phyloP scores from a whole-genome alignment of 2,113 vertebrate genomes.

The Oncorhynchus kisutch region DNA sequence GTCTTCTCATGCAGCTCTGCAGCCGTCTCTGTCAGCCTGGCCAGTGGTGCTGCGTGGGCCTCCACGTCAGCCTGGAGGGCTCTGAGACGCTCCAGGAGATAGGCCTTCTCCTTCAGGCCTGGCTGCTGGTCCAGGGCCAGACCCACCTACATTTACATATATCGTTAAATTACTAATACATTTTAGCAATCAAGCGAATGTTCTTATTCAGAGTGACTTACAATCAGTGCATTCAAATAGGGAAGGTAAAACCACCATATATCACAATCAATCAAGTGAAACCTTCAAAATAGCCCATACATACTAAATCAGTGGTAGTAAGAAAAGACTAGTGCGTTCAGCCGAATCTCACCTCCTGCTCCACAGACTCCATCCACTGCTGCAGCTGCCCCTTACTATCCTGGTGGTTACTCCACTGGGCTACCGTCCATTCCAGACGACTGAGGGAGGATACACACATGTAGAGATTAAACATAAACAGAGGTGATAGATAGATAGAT shows the following conservation, averaged over 20 bases:
- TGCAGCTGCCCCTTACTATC: slow-evolving; percentile 86
- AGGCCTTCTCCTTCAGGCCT: slow-evolving; percentile 89
- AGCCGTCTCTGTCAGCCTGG: slow-evolving; percentile 76
- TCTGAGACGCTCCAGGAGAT: slow-evolving; percentile 84
- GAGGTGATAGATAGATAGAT: too few species aligned
- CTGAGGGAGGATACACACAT: slow-evolving; percentile 57
- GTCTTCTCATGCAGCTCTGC: slow-evolving; percentile 87
- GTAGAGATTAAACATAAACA: too few species aligned
- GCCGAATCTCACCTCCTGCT: slow-evolving; percentile 66
- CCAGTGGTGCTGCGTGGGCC: slow-evolving; percentile 72
- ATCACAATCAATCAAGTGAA: too few species aligned
- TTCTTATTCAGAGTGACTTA: too few species aligned
- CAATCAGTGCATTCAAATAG: too few species aligned
- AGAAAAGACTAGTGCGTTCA: too few species aligned
- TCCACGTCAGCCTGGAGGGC: slow-evolving; percentile 85
- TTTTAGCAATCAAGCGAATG: too few species aligned
- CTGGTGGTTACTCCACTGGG: slow-evolving; percentile 85
- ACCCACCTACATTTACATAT: slow-evolving; percentile 52
- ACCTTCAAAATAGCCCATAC: too few species aligned
- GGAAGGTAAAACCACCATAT: too few species aligned
- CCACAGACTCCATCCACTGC: slow-evolving; percentile 90
- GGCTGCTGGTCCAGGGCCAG: slow-evolving; percentile 81
- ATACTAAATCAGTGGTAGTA: too few species aligned
- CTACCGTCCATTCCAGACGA: slow-evolving; percentile 85
- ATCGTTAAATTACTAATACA: too few species aligned